A percentile compares a stretch with the other conserved stretches of the same genome.
These are phyloP conservation scores for Venustoraphidia nigricollis DNA, from an alignment of 2,888 invertebrate species.

Conservation along the genomic window DNA sequence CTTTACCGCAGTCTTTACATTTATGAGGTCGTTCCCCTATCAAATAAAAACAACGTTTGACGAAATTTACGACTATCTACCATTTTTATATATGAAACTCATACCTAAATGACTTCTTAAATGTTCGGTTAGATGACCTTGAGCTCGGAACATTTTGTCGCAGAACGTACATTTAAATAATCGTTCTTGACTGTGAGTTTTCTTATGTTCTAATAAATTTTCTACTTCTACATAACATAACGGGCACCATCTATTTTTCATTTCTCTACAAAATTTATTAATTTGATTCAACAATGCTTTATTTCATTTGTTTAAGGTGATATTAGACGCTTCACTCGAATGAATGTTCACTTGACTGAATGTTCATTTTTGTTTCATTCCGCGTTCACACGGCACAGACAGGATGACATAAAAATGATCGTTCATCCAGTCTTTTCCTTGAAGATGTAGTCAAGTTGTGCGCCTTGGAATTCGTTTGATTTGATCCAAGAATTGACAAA, in stretches of 20 bases:
- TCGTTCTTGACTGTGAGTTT: constrained; percentile 14
- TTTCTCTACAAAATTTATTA: constrained; percentile 15
- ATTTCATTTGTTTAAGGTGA: too few relatives aligned
- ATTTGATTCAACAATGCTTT: background rate
- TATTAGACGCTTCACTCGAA: too few relatives aligned
- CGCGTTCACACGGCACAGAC: too few relatives aligned
- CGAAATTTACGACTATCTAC: background rate
- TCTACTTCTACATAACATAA: constrained; percentile 18
- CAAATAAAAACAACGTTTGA: background rate
- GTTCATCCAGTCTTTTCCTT: too few relatives aligned
- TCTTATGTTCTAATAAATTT: constrained; percentile 14
- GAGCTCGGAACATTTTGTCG: constrained; percentile 15
- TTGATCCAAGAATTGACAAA: too few relatives aligned
- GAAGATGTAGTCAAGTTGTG: too few relatives aligned
- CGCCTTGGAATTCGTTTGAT: too few relatives aligned
- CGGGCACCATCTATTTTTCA: constrained; percentile 19
- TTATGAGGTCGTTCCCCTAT: constrained; percentile 14
- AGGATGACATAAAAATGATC: too few relatives aligned
- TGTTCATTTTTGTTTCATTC: too few relatives aligned
- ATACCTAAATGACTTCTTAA: constrained; percentile 19
- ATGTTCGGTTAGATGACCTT: constrained; percentile 20
- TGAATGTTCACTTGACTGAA: too few relatives aligned
- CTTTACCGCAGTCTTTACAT: constrained; percentile 17
- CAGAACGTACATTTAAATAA: constrained; percentile 19
- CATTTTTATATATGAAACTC: background rate